Percentiles rank a stretch among this genome's conserved stretches.
phyloP scores from a whole-genome alignment of 2,113 vertebrate genomes.

The Phasianus colchicus region DNA sequence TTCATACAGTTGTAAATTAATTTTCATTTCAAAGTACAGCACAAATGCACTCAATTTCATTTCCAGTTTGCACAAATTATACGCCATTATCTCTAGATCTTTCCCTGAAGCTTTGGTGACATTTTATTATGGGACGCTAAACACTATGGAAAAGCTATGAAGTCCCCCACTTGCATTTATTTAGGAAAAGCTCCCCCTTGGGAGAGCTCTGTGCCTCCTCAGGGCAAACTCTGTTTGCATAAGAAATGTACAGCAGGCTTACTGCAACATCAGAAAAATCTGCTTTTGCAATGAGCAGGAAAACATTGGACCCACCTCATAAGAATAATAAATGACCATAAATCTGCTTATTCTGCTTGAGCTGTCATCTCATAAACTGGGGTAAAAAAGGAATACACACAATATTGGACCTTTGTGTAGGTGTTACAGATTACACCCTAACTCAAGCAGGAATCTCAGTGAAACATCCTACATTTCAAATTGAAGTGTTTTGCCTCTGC shows the following conservation, averaged over 20 bases:
- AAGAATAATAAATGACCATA: neutral
- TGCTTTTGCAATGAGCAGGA: conserved; percentile 8
- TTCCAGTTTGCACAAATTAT: neutral
- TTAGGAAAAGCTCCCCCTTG: neutral
- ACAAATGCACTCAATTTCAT: neutral
- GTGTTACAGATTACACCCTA: neutral
- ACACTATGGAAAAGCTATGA: neutral
- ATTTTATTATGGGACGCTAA: neutral
- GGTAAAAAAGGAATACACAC: neutral
- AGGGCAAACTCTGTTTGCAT: neutral
- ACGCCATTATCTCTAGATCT: neutral
- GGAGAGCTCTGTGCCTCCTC: neutral
- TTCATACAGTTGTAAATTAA: conserved; percentile 1
- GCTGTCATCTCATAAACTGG: neutral
- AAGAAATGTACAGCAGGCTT: neutral
- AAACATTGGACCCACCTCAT: neutral
- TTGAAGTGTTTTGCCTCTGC: neutral
- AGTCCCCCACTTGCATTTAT: neutral
- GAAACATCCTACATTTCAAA: neutral
- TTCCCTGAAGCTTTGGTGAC: neutral
- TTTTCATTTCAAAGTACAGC: conserved; percentile 32
- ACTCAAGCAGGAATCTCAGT: neutral
- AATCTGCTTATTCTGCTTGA: neutral
- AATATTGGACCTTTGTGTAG: neutral
- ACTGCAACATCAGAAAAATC: neutral